Evolutionary conservation across 2,113 vertebrate genomes (phyloP).

Genomic region (Barnardius zonarius): DNA sequence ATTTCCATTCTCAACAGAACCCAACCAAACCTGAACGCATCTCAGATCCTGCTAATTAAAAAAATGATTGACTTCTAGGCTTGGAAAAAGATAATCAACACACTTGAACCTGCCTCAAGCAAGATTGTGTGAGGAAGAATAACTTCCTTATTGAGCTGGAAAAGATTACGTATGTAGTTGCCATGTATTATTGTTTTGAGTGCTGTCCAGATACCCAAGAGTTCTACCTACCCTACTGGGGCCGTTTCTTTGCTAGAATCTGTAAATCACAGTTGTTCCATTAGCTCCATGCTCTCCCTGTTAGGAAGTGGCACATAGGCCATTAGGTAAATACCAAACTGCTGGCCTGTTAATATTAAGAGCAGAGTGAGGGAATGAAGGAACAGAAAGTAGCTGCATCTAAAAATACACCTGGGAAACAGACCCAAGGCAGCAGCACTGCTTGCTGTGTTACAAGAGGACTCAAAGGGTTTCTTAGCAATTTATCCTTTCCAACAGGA

Average conservation of each 20-base stretch:
- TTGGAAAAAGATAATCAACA: slow-evolving; percentile 44
- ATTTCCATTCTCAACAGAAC: background rate
- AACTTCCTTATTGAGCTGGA: background rate
- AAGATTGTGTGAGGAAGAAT: background rate
- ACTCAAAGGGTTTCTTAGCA: background rate
- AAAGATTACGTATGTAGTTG: slow-evolving; percentile 31
- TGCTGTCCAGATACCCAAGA: background rate
- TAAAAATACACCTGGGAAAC: background rate
- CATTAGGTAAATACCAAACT: slow-evolving; percentile 15
- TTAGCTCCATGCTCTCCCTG: slow-evolving; percentile 12
- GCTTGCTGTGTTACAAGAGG: background rate
- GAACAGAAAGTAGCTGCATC: background rate
- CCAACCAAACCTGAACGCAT: background rate
- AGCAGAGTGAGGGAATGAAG: background rate
- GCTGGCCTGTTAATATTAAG: background rate
- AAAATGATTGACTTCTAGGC: slow-evolving; percentile 5
- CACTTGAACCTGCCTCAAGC: background rate
- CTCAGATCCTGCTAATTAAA: slow-evolving; percentile 59
- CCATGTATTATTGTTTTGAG: background rate
- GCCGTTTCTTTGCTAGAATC: background rate
- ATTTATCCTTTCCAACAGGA: background rate
- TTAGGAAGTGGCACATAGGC: slow-evolving; percentile 30
- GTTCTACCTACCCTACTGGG: background rate
- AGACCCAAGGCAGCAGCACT: background rate
- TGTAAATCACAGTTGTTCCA: slow-evolving; percentile 38